Conservation (phyloP, 2,797 vertebrate species). For the Thaleichthys pacificus region DNA sequence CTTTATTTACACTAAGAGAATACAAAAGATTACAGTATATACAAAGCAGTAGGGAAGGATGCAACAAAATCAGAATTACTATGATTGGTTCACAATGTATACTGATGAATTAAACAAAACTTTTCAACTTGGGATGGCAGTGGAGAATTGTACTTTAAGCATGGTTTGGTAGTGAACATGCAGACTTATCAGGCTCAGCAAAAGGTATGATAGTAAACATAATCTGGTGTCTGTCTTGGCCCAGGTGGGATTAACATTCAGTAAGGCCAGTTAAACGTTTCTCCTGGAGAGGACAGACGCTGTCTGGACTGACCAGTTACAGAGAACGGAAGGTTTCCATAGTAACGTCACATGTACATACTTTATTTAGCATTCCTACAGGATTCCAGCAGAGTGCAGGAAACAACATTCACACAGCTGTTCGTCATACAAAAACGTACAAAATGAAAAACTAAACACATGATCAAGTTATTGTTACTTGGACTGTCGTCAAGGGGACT, state of each 20-base stretch:
- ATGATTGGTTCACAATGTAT: neutral
- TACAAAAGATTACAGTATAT: neutral
- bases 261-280: no score
- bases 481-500: neutral
- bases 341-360: neutral
- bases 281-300: no score
- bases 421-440: neutral
- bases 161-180: no score
- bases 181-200: no score
- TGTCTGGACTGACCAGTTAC: no score
- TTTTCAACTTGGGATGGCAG: no score
- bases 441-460: neutral
- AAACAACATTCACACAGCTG: neutral
- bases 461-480: neutral
- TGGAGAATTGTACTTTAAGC: no score
- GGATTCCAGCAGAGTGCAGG: neutral
- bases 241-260: no score
- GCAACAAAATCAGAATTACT: neutral
- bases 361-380: constrained; percentile 1
- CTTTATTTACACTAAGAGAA: neutral
- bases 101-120: no score
- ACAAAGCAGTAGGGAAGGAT: neutral
- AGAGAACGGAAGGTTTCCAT: neutral
- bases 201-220: no score
- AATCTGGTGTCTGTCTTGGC: no score